Base-by-base conservation (phyloP, 2,888 invertebrate genomes). In the Nebria salina region DNA sequence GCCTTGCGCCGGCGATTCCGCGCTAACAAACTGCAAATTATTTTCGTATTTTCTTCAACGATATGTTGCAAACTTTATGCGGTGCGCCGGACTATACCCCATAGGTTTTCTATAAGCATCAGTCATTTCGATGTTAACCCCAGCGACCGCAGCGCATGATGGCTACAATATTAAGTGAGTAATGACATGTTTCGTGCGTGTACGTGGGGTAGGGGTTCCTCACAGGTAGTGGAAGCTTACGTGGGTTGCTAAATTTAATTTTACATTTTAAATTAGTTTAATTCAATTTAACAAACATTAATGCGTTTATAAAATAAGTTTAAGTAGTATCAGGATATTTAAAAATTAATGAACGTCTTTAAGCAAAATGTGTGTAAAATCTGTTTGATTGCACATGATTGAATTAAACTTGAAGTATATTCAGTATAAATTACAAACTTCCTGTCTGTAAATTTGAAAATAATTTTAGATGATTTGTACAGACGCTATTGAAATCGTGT, bases 21-120 rank as follows among this genome's bases (percentile, higher is more conserved):
- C 5, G 34, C 34, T 34, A 34, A 34, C 34, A 76, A 68, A 34
- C 68, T 41, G 76, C 76, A 76, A 76, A 76, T 76, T 76, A 76
- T 76, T 76, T 76, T 68, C 76, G 76, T 41, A 76, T 76, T 76
- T 76, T 76, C 76, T 43, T 26, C 7, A 15, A n/a, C 76, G 11
- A 41, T 20, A 20, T n/a, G n/a, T n/a, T n/a, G n/a, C n/a, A n/a
- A n/a, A n/a, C n/a, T n/a, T n/a, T n/a, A n/a, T 13, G 65, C 15
- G 65, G 25, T 64, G 65, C 54, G 41, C 41, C 66, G 26, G 66
- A 34, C 34, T 5, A 34, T 34, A 34, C 34, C 34, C 34, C 34
- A 34, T 34, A 34, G 34, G 4, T 34, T 34, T 75, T 25, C 75
- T 54, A 54, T 54, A 54, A 13, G 54, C 13, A 54, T 54, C 34